A percentile compares a stretch with the other conserved stretches of the same genome.
These are phyloP conservation scores for Yponomeuta evonymella DNA, from an alignment of 2,888 invertebrate genomes.

Conservation along the genomic window DNA sequence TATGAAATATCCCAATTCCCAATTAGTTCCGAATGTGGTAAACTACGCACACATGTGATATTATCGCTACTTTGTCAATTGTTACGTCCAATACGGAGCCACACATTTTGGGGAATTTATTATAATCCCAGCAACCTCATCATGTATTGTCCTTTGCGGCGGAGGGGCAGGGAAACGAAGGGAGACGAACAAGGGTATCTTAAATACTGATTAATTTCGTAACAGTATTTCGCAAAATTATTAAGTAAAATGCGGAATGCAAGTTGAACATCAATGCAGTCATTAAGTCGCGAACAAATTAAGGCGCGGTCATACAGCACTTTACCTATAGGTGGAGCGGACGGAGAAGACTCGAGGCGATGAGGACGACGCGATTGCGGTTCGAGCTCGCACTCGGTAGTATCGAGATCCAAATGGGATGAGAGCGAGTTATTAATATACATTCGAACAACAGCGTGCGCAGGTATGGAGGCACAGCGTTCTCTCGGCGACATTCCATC, in stretches of 20 bases:
- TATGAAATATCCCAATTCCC: slow-evolving; percentile 70
- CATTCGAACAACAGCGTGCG: slow-evolving; percentile 60
- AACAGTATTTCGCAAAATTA: slow-evolving; percentile 25
- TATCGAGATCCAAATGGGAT: slow-evolving; percentile 29
- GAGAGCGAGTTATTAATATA: slow-evolving; percentile 70
- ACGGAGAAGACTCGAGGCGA: slow-evolving; percentile 47
- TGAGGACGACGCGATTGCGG: slow-evolving; percentile 19
- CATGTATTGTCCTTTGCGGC: slow-evolving; percentile 46
- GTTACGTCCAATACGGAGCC: slow-evolving; percentile 68
- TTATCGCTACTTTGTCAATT: slow-evolving; percentile 72
- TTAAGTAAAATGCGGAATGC: slow-evolving; percentile 11
- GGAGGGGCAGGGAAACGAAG: slow-evolving; percentile 44
- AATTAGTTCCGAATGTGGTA: slow-evolving; percentile 73
- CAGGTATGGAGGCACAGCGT: slow-evolving; percentile 21
- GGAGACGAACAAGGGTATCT: slow-evolving; percentile 41
- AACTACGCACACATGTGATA: slow-evolving; percentile 69
- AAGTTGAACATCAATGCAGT: slow-evolving; percentile 36
- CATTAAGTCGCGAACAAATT: slow-evolving; percentile 57
- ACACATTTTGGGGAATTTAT: slow-evolving; percentile 72
- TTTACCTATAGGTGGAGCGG: slow-evolving; percentile 50
- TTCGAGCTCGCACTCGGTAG: slow-evolving; percentile 5
- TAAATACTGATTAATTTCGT: slow-evolving; percentile 48
- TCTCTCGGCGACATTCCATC: slow-evolving; percentile 66
- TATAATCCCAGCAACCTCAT: slow-evolving; percentile 68
- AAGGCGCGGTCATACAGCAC: slow-evolving; percentile 43